phyloP scores from a whole-genome alignment of 2,113 vertebrate genomes.

The Hippolais icterina region DNA sequence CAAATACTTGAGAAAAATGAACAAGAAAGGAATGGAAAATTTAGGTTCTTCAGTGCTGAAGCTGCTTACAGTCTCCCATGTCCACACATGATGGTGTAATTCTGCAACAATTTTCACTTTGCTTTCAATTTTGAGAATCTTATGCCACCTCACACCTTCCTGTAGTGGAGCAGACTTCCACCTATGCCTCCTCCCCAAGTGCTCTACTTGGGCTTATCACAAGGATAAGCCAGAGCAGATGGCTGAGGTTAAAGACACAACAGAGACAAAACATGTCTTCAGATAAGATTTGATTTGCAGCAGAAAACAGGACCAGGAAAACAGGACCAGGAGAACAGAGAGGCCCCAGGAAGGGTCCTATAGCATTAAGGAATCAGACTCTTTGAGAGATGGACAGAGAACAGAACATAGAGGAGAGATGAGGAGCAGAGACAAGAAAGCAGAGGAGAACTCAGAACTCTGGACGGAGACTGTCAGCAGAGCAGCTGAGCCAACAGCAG shows the following conservation, averaged over 20 bases:
- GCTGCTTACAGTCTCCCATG: neutral
- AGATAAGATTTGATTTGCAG: neutral
- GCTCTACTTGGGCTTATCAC: neutral
- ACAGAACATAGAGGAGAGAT: neutral
- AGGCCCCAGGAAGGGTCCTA: neutral
- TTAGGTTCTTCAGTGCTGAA: neutral
- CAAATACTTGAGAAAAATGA: neutral
- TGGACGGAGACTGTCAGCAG: neutral
- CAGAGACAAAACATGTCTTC: neutral
- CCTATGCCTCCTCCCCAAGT: neutral
- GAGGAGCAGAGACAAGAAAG: neutral
- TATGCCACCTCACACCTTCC: neutral
- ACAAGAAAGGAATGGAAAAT: neutral
- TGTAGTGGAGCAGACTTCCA: neutral
- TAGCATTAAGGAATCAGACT: neutral
- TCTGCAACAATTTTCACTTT: neutral
- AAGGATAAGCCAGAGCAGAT: neutral
- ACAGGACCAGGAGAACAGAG: neutral
- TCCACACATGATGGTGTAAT: neutral
- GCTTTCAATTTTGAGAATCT: neutral
- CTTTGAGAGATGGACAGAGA: neutral
- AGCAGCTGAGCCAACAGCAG: neutral
- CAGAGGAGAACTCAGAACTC: neutral
- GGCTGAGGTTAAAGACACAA: neutral
- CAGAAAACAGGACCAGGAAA: neutral